Conservation (phyloP, 2,113 vertebrate species). For the Cyprinodon tularosa region DNA sequence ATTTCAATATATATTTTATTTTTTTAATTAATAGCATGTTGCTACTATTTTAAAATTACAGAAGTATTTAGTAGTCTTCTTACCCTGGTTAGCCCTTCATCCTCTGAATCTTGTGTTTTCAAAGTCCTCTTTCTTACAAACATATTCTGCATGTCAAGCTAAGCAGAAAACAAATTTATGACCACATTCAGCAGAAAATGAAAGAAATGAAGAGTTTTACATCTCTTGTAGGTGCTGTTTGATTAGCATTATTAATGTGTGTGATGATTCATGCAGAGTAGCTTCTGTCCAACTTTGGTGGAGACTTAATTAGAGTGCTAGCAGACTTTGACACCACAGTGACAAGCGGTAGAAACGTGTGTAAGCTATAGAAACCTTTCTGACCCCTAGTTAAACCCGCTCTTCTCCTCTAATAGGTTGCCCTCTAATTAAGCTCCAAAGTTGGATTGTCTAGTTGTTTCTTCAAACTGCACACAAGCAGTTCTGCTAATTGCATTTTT, state of each 20-base stretch:
- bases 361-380: constrained; percentile 72
- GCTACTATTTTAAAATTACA: constrained; percentile 1
- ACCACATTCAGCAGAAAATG: constrained; percentile 35
- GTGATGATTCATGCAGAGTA: constrained; percentile 72
- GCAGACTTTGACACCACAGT: constrained; percentile 74
- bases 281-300: constrained; percentile 44
- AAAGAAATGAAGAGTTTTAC: constrained; percentile 62
- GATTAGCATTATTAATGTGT: constrained; percentile 62
- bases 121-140: constrained; percentile 29
- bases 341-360: constrained; percentile 74
- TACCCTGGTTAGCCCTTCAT: not conserved
- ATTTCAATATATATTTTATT: constrained; percentile 5
- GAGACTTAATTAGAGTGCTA: constrained; percentile 77
- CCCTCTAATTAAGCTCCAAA: constrained; percentile 76
- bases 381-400: constrained; percentile 75
- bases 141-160: constrained; percentile 32
- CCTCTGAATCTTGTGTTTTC: not conserved
- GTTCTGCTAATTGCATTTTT: constrained; percentile 63
- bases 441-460: constrained; percentile 57
- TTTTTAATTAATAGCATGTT: not conserved
- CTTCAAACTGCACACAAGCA: constrained; percentile 41
- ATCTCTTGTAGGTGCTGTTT: constrained; percentile 59
- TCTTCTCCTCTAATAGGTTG: constrained; percentile 63
- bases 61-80: not conserved
- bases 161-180: constrained; percentile 34